These are phyloP conservation scores for Pelosia muscerda DNA, from an alignment of 2,888 invertebrate species.

Conservation along the genomic window DNA sequence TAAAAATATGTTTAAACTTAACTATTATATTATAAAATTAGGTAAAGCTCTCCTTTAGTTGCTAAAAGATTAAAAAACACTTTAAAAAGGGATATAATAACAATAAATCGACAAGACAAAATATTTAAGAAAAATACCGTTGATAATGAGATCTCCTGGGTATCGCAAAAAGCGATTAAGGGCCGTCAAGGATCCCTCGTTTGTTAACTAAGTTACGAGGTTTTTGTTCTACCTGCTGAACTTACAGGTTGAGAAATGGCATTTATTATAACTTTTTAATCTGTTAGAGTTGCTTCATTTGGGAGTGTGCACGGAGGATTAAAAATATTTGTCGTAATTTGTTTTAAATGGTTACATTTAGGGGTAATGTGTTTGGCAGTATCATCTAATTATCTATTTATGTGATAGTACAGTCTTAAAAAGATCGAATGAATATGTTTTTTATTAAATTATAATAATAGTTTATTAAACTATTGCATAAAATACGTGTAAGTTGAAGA, in stretches of 20 bases:
- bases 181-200: slow-evolving; percentile 5
- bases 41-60: neutral
- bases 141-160: slow-evolving; percentile 18
- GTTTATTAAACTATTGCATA: too few relatives aligned
- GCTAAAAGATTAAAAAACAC: neutral
- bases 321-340: neutral
- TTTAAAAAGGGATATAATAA: neutral
- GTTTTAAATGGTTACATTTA: neutral
- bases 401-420: too few relatives aligned
- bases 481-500: too few relatives aligned
- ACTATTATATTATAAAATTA: too few relatives aligned
- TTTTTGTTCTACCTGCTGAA: slow-evolving; percentile 9
- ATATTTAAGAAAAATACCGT: slow-evolving; percentile 9
- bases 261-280: slow-evolving; percentile 20
- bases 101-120: neutral
- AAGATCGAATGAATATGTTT: too few relatives aligned
- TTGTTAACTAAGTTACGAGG: slow-evolving; percentile 12
- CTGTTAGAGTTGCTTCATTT: slow-evolving; percentile 14
- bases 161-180: slow-evolving; percentile 14
- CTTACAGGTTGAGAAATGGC: neutral
- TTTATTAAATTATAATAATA: neutral
- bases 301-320: neutral
- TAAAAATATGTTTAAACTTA: too few relatives aligned
- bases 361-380: neutral
- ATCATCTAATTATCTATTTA: neutral